Conservation (phyloP, 2,888 invertebrate genomes). For the Torymus auratus region DNA sequence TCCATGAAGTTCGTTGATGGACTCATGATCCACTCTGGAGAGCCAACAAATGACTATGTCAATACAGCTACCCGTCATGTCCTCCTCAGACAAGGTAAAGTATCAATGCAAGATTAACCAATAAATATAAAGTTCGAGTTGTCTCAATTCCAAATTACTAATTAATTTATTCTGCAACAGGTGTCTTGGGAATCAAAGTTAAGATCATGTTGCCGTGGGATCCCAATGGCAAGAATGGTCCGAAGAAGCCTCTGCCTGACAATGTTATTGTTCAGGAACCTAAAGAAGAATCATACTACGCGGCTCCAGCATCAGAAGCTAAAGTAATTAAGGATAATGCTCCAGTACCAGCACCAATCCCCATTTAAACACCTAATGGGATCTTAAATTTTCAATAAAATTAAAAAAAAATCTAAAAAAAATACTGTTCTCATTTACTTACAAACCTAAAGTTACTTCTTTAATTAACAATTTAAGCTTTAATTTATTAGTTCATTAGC, state of each 20-base stretch:
- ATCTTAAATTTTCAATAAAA: conserved; percentile 55
- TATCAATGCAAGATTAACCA: not conserved
- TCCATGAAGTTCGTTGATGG: conserved; percentile 99
- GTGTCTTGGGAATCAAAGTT: conserved; percentile 85
- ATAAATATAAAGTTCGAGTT: not conserved
- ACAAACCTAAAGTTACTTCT: not conserved
- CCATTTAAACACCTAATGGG: conserved; percentile 63
- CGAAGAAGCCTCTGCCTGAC: conserved; percentile 98
- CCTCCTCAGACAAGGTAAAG: conserved; percentile 92
- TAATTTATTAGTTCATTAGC: not conserved
- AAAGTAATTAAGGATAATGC: conserved; percentile 80
- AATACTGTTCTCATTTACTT: conserved; percentile 22
- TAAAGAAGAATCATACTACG: conserved; percentile 91
- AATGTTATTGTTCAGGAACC: conserved; percentile 98
- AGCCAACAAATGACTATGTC: conserved; percentile 98
- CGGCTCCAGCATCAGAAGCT: conserved; percentile 86
- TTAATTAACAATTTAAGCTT: not conserved
- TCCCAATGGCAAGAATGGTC: conserved; percentile 97
- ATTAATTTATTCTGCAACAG: conserved; percentile 59
- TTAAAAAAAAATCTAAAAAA: conserved; percentile 47
- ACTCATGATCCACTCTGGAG: conserved; percentile 99
- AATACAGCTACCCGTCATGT: conserved; percentile 99
- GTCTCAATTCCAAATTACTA: not conserved
- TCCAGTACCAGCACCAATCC: conserved; percentile 36
- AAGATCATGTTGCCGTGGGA: conserved; percentile 99